Evolutionary conservation across 2,113 vertebrate species (phyloP).

Genomic region (Turdus rufiventris): DNA sequence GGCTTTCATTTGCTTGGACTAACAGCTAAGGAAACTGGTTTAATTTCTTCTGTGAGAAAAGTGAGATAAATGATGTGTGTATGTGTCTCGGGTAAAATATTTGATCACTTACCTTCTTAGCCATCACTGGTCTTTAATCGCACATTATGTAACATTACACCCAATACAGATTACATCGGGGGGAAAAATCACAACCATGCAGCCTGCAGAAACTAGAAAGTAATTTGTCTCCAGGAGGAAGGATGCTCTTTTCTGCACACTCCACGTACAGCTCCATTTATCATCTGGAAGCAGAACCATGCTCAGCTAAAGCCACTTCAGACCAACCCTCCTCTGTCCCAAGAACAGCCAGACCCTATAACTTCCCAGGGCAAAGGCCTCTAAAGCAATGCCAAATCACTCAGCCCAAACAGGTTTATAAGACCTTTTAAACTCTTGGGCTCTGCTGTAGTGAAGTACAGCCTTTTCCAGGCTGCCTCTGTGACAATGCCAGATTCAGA

Average conservation of each 20-base stretch:
- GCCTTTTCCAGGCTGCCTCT: neutral
- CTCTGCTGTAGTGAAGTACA: neutral
- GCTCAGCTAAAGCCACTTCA: neutral
- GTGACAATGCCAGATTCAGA: neutral
- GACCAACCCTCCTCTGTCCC: neutral
- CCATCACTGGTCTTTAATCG: slow-evolving; percentile 51
- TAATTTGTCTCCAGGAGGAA: slow-evolving; percentile 49
- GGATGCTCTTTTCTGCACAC: slow-evolving; percentile 36
- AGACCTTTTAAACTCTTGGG: neutral
- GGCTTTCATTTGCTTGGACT: slow-evolving; percentile 19
- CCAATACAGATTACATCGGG: slow-evolving; percentile 7
- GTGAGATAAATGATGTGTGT: slow-evolving; percentile 43
- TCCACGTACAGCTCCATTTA: slow-evolving; percentile 12
- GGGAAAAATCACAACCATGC: slow-evolving; percentile 7
- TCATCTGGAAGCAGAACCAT: neutral
- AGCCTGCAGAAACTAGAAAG: slow-evolving; percentile 2
- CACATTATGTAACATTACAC: slow-evolving; percentile 28
- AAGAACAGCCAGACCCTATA: neutral
- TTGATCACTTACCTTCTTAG: slow-evolving; percentile 52
- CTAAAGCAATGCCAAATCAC: neutral
- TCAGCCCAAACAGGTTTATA: neutral
- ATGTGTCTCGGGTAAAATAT: slow-evolving; percentile 13
- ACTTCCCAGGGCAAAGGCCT: slow-evolving; percentile 6
- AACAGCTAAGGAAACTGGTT: slow-evolving; percentile 35
- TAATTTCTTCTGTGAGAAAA: slow-evolving; percentile 52